Percentiles rank a stretch among this genome's conserved stretches.
Evolutionary conservation across 2,113 vertebrate species (phyloP).

Genomic region (Lamprologus sp.): DNA sequence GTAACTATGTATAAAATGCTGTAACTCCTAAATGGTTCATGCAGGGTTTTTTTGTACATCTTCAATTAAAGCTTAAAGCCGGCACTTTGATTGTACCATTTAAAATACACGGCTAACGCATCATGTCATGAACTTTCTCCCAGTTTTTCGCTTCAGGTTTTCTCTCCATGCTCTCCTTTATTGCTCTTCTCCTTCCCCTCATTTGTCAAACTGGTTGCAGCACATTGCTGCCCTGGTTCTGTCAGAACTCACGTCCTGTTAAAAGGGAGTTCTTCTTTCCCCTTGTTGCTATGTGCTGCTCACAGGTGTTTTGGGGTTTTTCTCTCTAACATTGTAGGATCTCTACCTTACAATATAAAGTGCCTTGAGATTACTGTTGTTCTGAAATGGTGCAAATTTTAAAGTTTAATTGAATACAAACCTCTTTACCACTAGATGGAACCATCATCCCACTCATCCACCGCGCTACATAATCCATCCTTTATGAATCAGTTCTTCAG

Average conservation of each 20-base stretch:
- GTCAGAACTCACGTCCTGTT: background rate
- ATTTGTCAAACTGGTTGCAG: rapidly evolving
- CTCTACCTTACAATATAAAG: background rate
- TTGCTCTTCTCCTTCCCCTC: background rate
- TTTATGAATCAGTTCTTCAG: background rate
- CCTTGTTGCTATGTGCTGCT: background rate
- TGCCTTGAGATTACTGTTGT: background rate
- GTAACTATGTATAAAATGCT: background rate
- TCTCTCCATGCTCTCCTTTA: background rate
- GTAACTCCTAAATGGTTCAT: background rate
- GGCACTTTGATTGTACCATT: background rate
- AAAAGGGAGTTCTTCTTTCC: background rate
- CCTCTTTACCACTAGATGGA: background rate
- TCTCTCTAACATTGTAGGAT: background rate
- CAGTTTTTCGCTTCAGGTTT: rapidly evolving
- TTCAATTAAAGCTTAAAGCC: background rate
- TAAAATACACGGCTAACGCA: background rate
- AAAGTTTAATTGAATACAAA: background rate
- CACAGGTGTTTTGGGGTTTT: rapidly evolving
- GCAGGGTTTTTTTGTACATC: background rate
- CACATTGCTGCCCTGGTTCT: background rate
- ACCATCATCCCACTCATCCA: background rate
- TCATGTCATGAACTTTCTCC: background rate
- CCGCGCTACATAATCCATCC: rapidly evolving
- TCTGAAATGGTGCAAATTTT: background rate